Base-by-base conservation (phyloP, 1,140 invertebrate species). In the Dryas iulia region DNA sequence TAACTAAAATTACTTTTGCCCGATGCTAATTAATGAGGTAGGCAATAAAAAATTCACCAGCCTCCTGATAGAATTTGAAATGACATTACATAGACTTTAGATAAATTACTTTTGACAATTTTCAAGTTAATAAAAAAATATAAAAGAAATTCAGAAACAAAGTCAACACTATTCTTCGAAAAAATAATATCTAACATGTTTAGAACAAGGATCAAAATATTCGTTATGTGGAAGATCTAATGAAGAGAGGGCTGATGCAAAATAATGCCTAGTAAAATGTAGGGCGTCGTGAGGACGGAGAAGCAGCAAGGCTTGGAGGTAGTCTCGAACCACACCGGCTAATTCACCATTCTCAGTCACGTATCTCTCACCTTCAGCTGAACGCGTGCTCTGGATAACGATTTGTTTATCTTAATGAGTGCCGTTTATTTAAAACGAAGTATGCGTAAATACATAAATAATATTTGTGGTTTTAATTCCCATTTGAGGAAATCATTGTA, bases 251-350 rank as follows among this genome's bases (percentile, higher is more conserved):
- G 92, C 92, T 3, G 84, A 81, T 47, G 89, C 83, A 77, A 95
- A 95, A 78, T 94, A 94, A 63, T 94, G 92, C 31, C 92, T 88
- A 1, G 94, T 95, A 73, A 94, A 95, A 47, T 92, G 87, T 54
- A 94, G 66, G 12, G 94, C 91, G 35, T 95, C 92, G 14, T 89
- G 74, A 2, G 94, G 94, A 69, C 94, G 94, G n/a, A 94, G 83
- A 73, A 93, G 74, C 31, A 95, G 79, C 12, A 95, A 80, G 1
- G 92, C 90, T 73, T 94, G 92, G 8, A 94, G 84, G 65, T 94
- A 95, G 83, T 95, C 94, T 0, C 90, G 87, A 11, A 95, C 88
- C 5, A 94, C 76, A 10, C 91, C 84, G 47, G 93, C 91, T 21
- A 95, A 79, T 71, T 94, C 93, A 1, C 92, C 92, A 68, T 94